Evolutionary conservation across 2,797 vertebrate species (phyloP), one percentile per base, ranked within the genome.

Genomic region (Sebastes steindachneri): DNA sequence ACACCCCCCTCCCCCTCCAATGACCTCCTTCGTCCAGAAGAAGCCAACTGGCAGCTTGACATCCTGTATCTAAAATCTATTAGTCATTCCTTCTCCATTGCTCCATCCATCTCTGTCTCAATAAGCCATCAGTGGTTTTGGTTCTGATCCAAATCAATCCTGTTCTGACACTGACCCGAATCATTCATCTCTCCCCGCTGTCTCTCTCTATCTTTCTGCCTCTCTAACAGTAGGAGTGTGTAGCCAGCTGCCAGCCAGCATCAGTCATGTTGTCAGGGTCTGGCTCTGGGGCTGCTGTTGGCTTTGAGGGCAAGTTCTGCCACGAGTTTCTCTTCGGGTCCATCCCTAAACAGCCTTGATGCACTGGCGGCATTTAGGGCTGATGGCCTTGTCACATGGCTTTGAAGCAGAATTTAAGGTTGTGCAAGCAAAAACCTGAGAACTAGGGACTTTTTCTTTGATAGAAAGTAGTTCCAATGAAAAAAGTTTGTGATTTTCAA

Each of bases 141-240:
- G 93, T 94, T 92, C 83, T 71, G 87, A 90, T 93, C 92, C 94
- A 94, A 93, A 93, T 95, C 94, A 92, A 94, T 93, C 91, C 91
- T 88, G 92, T 87, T 91, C 92, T 91, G 92, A 95, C 91, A 82
- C 83, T 89, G 91, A 93, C 92, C 93, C 80, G 80, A 84, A 92
- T 92, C 93, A 93, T 93, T 92, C 91, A 89, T 92, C 92, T 92
- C 89, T 88, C 70, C 91, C 92, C 14, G 84, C 93, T 92, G 92
- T 91, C 92, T 90, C 82, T 75, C 89, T 93, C 91, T 83, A 92
- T 90, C 91, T 90, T 81, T 75, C 88, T 68, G 88, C 92, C 88
- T 86, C 87, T 91, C 91, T 89, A 93, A 90, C 94, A 90, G 92
- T 91, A 83, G 92, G 92, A 89, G 90, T 87, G 89, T 91, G 92